Conservation (phyloP, 2,888 invertebrate species). For the Cephus pulcher region DNA sequence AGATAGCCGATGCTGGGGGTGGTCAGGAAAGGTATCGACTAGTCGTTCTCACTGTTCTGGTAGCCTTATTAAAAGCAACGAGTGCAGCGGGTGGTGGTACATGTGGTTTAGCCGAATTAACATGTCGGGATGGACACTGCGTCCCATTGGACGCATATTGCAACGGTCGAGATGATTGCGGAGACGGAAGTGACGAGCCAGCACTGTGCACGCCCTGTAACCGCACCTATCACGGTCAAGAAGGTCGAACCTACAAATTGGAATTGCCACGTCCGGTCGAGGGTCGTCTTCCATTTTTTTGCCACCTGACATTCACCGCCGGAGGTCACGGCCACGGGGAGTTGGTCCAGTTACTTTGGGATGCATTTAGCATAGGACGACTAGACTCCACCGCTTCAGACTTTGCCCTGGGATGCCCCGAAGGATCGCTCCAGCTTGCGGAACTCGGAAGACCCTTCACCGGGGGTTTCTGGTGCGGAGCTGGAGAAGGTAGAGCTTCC, state of each 20-base stretch:
- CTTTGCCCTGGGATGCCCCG: slow-evolving; percentile 82
- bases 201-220: slow-evolving; percentile 85
- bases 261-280: slow-evolving; percentile 79
- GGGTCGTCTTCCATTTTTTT: slow-evolving; percentile 85
- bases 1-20: slow-evolving; percentile 57
- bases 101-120: slow-evolving; percentile 83
- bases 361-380: slow-evolving; percentile 88
- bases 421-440: slow-evolving; percentile 88
- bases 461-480: slow-evolving; percentile 91
- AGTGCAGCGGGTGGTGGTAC: slow-evolving; percentile 49
- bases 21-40: slow-evolving; percentile 36
- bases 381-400: slow-evolving; percentile 77
- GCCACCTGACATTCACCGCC: slow-evolving; percentile 92
- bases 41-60: slow-evolving; percentile 12
- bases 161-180: slow-evolving; percentile 86
- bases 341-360: slow-evolving; percentile 89
- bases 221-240: slow-evolving; percentile 90
- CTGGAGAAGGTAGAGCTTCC: slow-evolving; percentile 82
- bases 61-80: slow-evolving; percentile 32
- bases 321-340: slow-evolving; percentile 90
- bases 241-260: slow-evolving; percentile 77
- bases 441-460: slow-evolving; percentile 89
- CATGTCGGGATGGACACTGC: slow-evolving; percentile 80
- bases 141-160: slow-evolving; percentile 88
- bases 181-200: slow-evolving; percentile 88